Base-by-base conservation (phyloP, 2,113 vertebrate species). In the Chlamydotis undulata region DNA sequence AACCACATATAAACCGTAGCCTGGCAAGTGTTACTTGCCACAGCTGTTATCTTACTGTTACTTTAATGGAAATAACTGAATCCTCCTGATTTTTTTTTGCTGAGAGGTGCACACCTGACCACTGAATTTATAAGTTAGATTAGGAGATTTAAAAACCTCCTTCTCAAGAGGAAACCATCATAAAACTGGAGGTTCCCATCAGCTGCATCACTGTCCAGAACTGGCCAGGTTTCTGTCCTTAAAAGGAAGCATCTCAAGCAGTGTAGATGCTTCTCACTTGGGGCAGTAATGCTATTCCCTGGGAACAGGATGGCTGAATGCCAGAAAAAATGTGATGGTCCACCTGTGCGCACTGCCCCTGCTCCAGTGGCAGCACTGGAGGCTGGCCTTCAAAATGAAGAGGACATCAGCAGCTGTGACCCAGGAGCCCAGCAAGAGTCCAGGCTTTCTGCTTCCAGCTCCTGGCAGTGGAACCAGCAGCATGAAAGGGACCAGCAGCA, bases 301-400 rank as follows among this genome's bases (percentile, higher is more conserved):
- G 50, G 24, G 37, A 69, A 68, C 0, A 0, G 29, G 29, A 49
- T 0, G 0, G n/a, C 39, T 67, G 45, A 67, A 41, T 21, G 22
- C 21, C 37, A 55, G 52, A 35, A 76, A 81, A 52, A 80, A 59
- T 7, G 12, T 29, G 25, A 45, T 1, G 1, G 24, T 23, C 19
- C 43, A 19, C 41, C 24, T n/a, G 35, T 8, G 12, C 3, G 0
- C 23, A 12, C 39, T 65, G 43, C 3, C 29, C 37, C 18, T 0
- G 0, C 29, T 65, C 23, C 50, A 24, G 39, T 4, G 43, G 33
- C 29, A 82, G 39, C 50, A 16, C 63, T 60, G 14, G 23, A 50
- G 12, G 13, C 9, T 78, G 60, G 43, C 28, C 78, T 87, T 83
- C 61, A 33, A 28, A 74, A 39, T 7, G 35, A 56, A n/a, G 26